Conservation (phyloP, 1,140 invertebrate species). For the Saccostrea echinata region DNA sequence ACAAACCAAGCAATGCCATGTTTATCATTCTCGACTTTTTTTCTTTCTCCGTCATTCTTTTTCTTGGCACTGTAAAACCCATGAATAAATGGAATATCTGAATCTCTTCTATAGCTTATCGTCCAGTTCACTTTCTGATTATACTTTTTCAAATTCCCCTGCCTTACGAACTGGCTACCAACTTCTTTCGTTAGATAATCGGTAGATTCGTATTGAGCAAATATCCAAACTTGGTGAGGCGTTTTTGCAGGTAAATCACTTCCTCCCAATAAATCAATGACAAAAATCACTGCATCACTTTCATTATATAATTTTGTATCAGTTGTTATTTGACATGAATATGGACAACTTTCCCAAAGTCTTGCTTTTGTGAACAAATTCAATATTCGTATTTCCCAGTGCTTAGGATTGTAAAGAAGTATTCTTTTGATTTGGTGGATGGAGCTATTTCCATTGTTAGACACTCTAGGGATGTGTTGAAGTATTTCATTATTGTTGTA, state of each 20-base stretch:
- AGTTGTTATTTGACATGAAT: constrained; percentile 4
- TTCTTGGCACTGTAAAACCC: constrained; percentile 32
- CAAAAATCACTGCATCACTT: constrained; percentile 38
- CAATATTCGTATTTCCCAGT: not conserved
- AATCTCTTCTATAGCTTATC: constrained; percentile 86
- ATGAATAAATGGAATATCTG: constrained; percentile 72
- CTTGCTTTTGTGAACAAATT: not conserved
- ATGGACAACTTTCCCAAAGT: constrained; percentile 20
- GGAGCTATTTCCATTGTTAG: not conserved
- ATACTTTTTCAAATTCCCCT: constrained; percentile 2
- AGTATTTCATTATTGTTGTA: not conserved
- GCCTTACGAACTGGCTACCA: not conserved
- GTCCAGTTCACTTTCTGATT: constrained; percentile 85
- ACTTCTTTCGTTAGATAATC: constrained; percentile 33
- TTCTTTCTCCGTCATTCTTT: constrained; percentile 17
- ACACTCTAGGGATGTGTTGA: not conserved
- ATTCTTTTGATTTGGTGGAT: not conserved
- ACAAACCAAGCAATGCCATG: constrained; percentile 95
- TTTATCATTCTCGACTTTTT: constrained; percentile 59
- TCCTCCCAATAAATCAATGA: not conserved
- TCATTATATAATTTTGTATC: not conserved
- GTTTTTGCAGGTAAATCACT: constrained; percentile 16
- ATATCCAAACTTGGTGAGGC: constrained; percentile 45
- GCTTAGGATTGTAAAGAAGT: constrained; percentile 8
- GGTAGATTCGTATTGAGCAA: constrained; percentile 43